Percentiles rank a stretch among this genome's conserved stretches.
These are phyloP conservation scores for Dicranocentrus wangi DNA, from an alignment of 2,888 invertebrate species.

Conservation along the genomic window DNA sequence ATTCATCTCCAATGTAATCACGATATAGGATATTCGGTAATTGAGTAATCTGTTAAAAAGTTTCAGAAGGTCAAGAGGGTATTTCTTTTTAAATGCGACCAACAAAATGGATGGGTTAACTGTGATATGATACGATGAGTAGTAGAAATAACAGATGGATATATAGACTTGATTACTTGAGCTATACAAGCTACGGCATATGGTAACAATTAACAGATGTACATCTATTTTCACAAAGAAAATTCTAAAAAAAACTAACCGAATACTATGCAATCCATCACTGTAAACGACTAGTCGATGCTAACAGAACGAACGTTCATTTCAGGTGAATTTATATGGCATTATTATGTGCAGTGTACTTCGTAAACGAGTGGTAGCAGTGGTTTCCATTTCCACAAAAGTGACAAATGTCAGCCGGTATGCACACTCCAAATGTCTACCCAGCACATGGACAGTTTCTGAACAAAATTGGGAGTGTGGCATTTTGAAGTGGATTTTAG, in stretches of 20 bases:
- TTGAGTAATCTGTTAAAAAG: slow-evolving; percentile 42
- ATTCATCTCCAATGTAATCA: slow-evolving; percentile 28
- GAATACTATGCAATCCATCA: neutral
- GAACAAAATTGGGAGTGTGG: slow-evolving; percentile 9
- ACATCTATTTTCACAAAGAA: too few relatives aligned
- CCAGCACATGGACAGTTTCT: slow-evolving; percentile 28
- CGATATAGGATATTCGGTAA: slow-evolving; percentile 40
- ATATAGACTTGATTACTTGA: slow-evolving; percentile 4
- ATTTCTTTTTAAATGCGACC: slow-evolving; percentile 11
- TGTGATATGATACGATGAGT: neutral
- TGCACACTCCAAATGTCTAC: slow-evolving; percentile 6
- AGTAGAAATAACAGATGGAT: slow-evolving; percentile 9
- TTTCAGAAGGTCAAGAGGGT: slow-evolving; percentile 19
- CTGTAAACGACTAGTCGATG: slow-evolving; percentile 1
- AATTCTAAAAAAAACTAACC: neutral
- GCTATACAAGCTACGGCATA: neutral
- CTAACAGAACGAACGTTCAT: neutral
- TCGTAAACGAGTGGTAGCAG: too few relatives aligned
- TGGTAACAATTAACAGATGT: neutral
- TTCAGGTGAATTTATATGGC: slow-evolving; percentile 2
- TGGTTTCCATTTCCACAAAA: neutral
- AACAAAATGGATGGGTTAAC: neutral
- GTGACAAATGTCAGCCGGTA: slow-evolving; percentile 51
- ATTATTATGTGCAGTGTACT: too few relatives aligned
- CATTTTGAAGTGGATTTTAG: slow-evolving; percentile 13